Conservation (phyloP, 2,888 invertebrate genomes). For the Muschampia plurimacula region DNA sequence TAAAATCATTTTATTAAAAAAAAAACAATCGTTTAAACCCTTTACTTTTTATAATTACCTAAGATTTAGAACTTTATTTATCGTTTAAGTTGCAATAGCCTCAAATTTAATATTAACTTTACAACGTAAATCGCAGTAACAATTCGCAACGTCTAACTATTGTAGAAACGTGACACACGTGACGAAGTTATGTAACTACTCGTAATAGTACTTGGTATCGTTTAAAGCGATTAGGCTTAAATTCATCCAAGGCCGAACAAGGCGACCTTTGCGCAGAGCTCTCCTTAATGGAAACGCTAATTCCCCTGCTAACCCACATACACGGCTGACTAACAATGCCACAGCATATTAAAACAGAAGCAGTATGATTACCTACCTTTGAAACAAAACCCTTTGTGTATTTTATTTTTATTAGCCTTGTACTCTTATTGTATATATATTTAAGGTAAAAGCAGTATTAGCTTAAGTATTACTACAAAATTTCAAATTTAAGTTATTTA, state of each 20-base stretch:
- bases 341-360: constrained; percentile 4
- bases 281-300: constrained; percentile 22
- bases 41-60: too few species aligned
- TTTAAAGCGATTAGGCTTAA: constrained; percentile 32
- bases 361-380: constrained; percentile 11
- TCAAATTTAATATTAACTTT: background rate
- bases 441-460: too few species aligned
- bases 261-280: constrained; percentile 16
- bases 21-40: too few species aligned
- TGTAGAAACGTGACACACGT: constrained; percentile 4
- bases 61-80: too few species aligned
- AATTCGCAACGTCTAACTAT: background rate
- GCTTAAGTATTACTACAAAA: too few species aligned
- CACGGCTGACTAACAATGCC: constrained; percentile 9
- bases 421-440: too few species aligned
- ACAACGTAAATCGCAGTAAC: background rate
- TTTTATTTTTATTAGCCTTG: too few species aligned
- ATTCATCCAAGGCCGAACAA: constrained; percentile 22
- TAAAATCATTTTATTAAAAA: too few species aligned
- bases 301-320: constrained; percentile 24
- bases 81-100: too few species aligned
- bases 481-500: too few species aligned
- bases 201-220: background rate
- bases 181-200: background rate
- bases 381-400: background rate